Percentiles rank a stretch among this genome's conserved stretches.
phyloP scores from a whole-genome alignment of 2,113 vertebrate genomes.

The Orientallactaga bullata region DNA sequence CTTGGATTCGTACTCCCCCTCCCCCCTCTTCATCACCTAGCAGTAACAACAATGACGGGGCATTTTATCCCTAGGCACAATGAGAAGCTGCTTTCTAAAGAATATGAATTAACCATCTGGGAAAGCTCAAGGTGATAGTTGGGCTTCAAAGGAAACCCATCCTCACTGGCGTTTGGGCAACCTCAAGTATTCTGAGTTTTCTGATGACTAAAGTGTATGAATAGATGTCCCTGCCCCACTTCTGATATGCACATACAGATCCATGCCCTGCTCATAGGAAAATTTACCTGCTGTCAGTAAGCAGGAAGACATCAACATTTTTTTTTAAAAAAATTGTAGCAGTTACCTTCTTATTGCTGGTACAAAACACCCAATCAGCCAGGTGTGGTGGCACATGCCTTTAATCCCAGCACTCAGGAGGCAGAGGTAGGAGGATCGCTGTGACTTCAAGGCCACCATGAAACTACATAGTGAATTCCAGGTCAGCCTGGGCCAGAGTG shows the following conservation, averaged over 20 bases:
- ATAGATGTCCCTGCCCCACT: not conserved
- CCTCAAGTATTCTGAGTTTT: not conserved
- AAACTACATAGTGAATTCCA: no score
- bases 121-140: not conserved
- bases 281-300: not conserved
- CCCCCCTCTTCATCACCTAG: fast-evolving
- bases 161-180: not conserved
- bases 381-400: no score
- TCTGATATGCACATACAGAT: not conserved
- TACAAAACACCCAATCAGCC: no score
- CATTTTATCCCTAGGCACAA: not conserved
- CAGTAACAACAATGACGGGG: not conserved
- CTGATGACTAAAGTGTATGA: not conserved
- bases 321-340: no score
- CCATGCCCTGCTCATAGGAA: not conserved
- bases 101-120: not conserved
- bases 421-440: no score
- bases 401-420: no score
- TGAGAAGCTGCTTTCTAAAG: not conserved
- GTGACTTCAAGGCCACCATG: no score
- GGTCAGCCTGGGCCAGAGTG: no score
- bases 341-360: no score
- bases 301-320: not conserved
- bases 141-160: not conserved
- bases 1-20: no score